These are phyloP conservation scores for Prorops nasuta DNA, from an alignment of 1,140 invertebrate genomes.

Conservation along the genomic window DNA sequence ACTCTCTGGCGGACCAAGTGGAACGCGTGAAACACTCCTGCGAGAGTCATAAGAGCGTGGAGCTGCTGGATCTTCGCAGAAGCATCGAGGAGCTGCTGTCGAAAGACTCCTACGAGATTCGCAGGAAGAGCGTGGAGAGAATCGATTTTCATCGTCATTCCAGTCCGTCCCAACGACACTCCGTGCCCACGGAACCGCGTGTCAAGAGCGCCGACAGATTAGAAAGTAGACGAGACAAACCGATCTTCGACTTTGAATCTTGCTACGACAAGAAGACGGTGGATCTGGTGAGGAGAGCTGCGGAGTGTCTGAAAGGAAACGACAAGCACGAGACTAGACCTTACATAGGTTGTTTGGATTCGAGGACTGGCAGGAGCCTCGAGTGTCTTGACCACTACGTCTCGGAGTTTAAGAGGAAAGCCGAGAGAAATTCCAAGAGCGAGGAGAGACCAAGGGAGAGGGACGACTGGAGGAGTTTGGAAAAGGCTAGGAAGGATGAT, in stretches of 20 bases:
- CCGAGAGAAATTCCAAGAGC: too few species aligned
- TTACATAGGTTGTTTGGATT: slow-evolving; percentile 22
- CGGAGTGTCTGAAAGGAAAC: slow-evolving; percentile 18
- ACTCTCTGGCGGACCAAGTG: too few species aligned
- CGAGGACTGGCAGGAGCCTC: slow-evolving; percentile 22
- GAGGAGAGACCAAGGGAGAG: slow-evolving; percentile 45
- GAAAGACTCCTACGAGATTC: slow-evolving; percentile 27
- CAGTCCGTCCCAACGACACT: too few species aligned
- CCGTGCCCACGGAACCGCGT: too few species aligned
- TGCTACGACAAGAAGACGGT: slow-evolving; percentile 33
- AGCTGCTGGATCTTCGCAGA: slow-evolving; percentile 34
- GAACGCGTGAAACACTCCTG: too few species aligned
- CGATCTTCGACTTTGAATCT: slow-evolving; percentile 47
- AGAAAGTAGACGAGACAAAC: slow-evolving; percentile 33
- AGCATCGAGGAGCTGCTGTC: slow-evolving; percentile 45
- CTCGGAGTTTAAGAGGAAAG: slow-evolving; percentile 13
- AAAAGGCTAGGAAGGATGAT: slow-evolving; percentile 45
- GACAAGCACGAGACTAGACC: slow-evolving; percentile 26
- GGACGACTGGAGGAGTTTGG: slow-evolving; percentile 50
- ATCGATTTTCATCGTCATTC: slow-evolving; percentile 32
- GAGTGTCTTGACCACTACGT: slow-evolving; percentile 24
- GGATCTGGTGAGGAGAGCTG: slow-evolving; percentile 16
- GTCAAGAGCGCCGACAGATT: slow-evolving; percentile 46
- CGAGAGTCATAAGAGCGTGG: too few species aligned
- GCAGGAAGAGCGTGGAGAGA: slow-evolving; percentile 45